phyloP scores from a whole-genome alignment of 2,888 invertebrate species.

The Apamea sordens region DNA sequence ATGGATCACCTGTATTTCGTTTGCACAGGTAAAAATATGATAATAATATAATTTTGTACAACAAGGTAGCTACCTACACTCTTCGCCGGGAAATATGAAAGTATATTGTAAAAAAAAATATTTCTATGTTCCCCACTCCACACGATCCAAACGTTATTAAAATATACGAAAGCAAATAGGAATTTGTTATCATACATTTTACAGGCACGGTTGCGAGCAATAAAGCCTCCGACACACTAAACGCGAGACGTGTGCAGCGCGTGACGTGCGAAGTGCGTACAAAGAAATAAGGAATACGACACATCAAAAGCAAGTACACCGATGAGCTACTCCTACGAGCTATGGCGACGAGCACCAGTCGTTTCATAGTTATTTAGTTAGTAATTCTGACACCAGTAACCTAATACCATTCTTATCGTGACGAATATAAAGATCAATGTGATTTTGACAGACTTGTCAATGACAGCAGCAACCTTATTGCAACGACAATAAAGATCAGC shows the following conservation, averaged over 20 bases:
- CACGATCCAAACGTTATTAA: conserved; percentile 5
- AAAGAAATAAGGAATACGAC: neutral
- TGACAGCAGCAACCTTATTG: neutral
- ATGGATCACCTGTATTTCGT: neutral
- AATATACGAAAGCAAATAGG: conserved; percentile 19
- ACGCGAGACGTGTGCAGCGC: neutral
- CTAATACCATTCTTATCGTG: neutral
- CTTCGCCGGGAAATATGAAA: neutral
- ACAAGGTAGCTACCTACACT: neutral
- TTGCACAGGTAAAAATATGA: neutral
- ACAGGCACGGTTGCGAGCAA: neutral
- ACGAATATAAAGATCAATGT: neutral
- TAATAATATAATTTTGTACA: neutral
- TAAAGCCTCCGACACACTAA: conserved; percentile 3
- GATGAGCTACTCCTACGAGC: neutral
- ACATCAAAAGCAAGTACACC: neutral
- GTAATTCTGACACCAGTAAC: too few relatives aligned
- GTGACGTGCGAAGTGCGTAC: neutral
- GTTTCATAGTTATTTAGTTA: neutral
- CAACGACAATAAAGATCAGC: accelerated
- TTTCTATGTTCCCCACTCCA: too few relatives aligned
- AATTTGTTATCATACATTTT: conserved; percentile 16
- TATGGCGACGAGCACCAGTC: neutral
- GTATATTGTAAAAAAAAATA: neutral
- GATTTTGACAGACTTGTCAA: neutral